These are phyloP conservation scores for Squalus acanthias DNA, from an alignment of 2,797 vertebrate genomes.

Conservation along the genomic window DNA sequence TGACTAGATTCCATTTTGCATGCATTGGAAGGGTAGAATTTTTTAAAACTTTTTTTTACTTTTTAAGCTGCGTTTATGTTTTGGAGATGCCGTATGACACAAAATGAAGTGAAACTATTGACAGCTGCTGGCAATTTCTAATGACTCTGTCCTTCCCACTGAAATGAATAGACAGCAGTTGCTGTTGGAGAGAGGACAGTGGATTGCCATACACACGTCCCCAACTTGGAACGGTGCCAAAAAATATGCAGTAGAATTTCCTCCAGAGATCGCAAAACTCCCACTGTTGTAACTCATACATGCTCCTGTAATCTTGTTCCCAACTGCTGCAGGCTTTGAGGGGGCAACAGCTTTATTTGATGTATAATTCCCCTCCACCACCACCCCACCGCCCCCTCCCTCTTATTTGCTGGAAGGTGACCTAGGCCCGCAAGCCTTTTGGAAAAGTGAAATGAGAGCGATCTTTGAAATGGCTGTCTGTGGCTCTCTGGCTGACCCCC, in stretches of 20 bases:
- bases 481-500: not conserved
- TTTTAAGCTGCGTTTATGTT: not conserved
- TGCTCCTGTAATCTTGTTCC: not conserved
- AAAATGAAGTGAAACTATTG: slow-evolving; percentile 15
- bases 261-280: not conserved
- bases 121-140: slow-evolving; percentile 6
- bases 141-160: not conserved
- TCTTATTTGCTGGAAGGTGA: not conserved
- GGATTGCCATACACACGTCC: not conserved
- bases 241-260: not conserved
- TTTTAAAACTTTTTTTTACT: not conserved
- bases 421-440: not conserved
- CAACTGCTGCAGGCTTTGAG: not conserved
- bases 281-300: not conserved
- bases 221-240: not conserved
- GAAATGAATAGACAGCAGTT: slow-evolving; percentile 5
- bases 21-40: not conserved
- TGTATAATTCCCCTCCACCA: too few species aligned
- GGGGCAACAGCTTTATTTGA: too few species aligned
- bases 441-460: not conserved
- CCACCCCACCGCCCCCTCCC: not conserved
- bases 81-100: not conserved
- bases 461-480: too few species aligned
- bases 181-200: not conserved
- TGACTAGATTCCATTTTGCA: not conserved